Evolutionary conservation across 2,797 vertebrate species (phyloP).

Genomic region (Meda fulgida): DNA sequence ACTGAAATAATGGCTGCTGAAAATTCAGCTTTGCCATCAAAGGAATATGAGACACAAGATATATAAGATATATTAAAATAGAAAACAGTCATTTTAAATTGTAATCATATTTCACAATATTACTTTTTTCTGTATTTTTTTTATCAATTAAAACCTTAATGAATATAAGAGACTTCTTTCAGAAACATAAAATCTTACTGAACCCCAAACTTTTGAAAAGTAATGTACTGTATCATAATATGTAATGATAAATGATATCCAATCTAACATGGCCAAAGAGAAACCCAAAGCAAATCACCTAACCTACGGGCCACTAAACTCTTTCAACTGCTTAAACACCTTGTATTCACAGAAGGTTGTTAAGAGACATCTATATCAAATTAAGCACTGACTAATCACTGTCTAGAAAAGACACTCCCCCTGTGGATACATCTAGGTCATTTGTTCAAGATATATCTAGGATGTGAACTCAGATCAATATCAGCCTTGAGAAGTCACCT

Average conservation of each 20-base stretch:
- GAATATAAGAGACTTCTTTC: neutral
- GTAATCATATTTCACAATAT: too few relatives aligned
- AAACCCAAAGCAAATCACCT: neutral
- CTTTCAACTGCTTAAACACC: conserved; percentile 12
- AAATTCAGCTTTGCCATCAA: neutral
- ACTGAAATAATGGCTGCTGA: neutral
- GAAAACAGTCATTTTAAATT: too few relatives aligned
- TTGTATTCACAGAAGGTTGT: conserved; percentile 41
- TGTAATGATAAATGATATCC: neutral
- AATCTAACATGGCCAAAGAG: neutral
- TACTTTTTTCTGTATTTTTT: neutral
- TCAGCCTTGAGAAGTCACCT: conserved; percentile 63
- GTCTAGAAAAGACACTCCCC: conserved; percentile 68
- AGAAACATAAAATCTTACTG: neutral
- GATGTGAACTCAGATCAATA: conserved; percentile 75
- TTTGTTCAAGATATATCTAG: conserved; percentile 75
- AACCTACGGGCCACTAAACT: conserved; percentile 7
- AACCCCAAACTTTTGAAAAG: neutral
- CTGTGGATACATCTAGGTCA: conserved; percentile 69
- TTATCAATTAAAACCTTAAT: neutral
- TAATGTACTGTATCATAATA: neutral
- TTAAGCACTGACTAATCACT: conserved; percentile 73
- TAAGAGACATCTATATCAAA: conserved; percentile 57
- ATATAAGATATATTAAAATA: too few relatives aligned
- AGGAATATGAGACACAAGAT: neutral